phyloP scores from a whole-genome alignment of 2,797 vertebrate species.

The Ptychadena robeensis region DNA sequence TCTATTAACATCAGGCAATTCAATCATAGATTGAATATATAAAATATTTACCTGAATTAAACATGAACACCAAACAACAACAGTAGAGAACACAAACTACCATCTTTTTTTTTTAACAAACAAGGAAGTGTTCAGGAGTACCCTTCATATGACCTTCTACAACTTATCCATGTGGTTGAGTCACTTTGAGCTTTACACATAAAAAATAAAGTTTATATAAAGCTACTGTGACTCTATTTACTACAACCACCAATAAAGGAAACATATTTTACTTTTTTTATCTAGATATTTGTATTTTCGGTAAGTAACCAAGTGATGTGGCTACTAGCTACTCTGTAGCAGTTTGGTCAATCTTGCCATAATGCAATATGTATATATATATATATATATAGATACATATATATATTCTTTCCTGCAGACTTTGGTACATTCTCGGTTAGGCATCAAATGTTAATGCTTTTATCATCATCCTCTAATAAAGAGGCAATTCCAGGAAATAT shows the following conservation, averaged over 20 bases:
- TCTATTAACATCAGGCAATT: background rate
- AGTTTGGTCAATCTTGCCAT: no score
- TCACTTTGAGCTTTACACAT: background rate
- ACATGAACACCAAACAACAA: background rate
- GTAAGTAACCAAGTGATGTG: no score
- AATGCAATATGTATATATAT: no score
- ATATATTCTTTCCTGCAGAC: no score
- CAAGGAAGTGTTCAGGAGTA: background rate
- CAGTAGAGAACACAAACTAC: background rate
- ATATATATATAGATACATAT: no score
- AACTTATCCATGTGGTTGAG: background rate
- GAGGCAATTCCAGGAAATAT: no score
- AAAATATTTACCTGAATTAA: background rate
- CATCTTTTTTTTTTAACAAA: background rate
- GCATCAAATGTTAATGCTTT: no score
- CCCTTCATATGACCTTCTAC: conserved; percentile 32
- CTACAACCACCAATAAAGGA: background rate
- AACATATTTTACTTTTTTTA: no score
- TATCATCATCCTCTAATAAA: no score
- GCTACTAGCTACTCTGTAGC: no score
- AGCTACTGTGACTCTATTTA: background rate
- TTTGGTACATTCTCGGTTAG: no score
- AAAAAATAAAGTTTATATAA: background rate
- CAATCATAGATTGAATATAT: background rate
- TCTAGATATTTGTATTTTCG: no score